A percentile compares a stretch with the other conserved stretches of the same genome.
These are phyloP conservation scores for Yponomeuta sedellus DNA, from an alignment of 2,888 invertebrate species.

Conservation along the genomic window DNA sequence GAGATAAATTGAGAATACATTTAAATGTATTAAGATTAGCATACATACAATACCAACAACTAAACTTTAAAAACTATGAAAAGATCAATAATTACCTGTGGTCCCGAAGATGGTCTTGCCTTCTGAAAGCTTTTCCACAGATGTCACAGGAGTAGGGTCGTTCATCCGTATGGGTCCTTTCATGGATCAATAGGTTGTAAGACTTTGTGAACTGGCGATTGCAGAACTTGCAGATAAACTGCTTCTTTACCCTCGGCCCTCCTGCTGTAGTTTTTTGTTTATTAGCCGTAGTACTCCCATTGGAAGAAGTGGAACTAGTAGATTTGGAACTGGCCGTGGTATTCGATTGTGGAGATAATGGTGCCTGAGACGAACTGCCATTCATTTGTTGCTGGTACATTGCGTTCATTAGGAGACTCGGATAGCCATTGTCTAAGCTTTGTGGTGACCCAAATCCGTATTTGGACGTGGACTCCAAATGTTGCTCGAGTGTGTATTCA, in stretches of 20 bases:
- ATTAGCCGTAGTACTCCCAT: slow-evolving; percentile 61
- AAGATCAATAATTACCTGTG: slow-evolving; percentile 81
- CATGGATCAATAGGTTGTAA: slow-evolving; percentile 97
- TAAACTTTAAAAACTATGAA: background rate
- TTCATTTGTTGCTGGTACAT: slow-evolving; percentile 78
- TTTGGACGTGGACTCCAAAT: slow-evolving; percentile 64
- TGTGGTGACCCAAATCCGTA: slow-evolving; percentile 69
- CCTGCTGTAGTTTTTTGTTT: slow-evolving; percentile 68
- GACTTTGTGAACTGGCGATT: slow-evolving; percentile 98
- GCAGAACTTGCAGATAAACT: slow-evolving; percentile 99
- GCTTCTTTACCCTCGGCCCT: slow-evolving; percentile 94
- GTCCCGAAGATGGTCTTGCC: slow-evolving; percentile 96
- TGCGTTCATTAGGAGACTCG: slow-evolving; percentile 82
- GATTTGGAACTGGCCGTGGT: slow-evolving; percentile 56
- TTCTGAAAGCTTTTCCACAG: slow-evolving; percentile 97
- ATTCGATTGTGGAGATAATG: slow-evolving; percentile 62
- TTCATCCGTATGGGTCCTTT: slow-evolving; percentile 98
- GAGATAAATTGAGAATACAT: too few species aligned
- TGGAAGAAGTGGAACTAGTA: slow-evolving; percentile 64
- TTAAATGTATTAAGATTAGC: too few species aligned
- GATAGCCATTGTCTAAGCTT: slow-evolving; percentile 81
- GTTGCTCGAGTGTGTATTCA: slow-evolving; percentile 78
- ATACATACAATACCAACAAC: too few species aligned
- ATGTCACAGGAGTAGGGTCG: slow-evolving; percentile 98
- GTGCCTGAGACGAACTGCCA: slow-evolving; percentile 64